Evolutionary conservation across 2,888 invertebrate species (phyloP).

Genomic region (Drosophila longiperda): DNA sequence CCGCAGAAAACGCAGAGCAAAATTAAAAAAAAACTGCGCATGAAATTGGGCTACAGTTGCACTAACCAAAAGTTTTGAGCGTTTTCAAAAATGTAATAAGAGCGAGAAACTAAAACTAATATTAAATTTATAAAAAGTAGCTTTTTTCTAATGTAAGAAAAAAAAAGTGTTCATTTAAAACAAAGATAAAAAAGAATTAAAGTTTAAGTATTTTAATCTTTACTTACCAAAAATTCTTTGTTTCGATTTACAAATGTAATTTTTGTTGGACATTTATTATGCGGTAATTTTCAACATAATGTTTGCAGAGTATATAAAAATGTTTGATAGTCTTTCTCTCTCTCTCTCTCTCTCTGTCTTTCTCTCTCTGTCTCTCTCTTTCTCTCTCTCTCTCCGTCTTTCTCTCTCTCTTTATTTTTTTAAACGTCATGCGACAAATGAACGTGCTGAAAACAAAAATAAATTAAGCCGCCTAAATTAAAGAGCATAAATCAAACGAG

Average conservation of each 20-base stretch:
- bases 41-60: conserved; percentile 50
- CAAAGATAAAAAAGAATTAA: neutral
- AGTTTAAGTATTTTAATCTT: neutral
- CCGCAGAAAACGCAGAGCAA: conserved; percentile 9
- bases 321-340: neutral
- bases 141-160: neutral
- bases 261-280: neutral
- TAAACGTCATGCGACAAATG: conserved; percentile 54
- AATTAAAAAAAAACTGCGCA: conserved; percentile 15
- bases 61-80: conserved; percentile 52
- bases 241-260: neutral
- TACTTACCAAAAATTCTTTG: neutral
- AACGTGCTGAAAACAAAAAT: conserved; percentile 57
- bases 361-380: neutral
- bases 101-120: conserved; percentile 50
- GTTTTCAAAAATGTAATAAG: conserved; percentile 61
- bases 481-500: conserved; percentile 62
- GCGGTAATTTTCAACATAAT: conserved; percentile 8
- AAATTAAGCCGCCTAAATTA: conserved; percentile 61
- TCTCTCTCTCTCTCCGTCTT: neutral
- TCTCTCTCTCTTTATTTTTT: neutral
- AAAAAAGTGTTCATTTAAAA: neutral
- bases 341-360: neutral
- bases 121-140: conserved; percentile 13
- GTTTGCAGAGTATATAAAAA: neutral